Conservation (phyloP, 2,113 vertebrate species). For the Percina caprodes region DNA sequence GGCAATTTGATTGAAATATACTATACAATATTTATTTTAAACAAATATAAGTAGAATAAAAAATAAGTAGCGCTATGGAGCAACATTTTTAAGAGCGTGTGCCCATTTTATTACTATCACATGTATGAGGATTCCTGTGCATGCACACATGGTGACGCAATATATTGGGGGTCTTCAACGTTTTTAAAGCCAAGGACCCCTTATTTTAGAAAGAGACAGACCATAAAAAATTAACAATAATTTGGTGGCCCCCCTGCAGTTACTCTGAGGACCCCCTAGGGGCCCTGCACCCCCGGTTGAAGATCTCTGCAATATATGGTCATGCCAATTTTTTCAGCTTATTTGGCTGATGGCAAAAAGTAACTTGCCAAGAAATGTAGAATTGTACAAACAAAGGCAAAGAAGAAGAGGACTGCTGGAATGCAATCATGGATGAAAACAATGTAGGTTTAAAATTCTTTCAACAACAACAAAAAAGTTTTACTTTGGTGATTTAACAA, state of each 20-base stretch:
- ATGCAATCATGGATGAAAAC: background rate
- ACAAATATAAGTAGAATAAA: too few relatives aligned
- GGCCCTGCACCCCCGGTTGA: too few relatives aligned
- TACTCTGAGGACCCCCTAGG: too few relatives aligned
- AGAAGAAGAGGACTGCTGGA: background rate
- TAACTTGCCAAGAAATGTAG: background rate
- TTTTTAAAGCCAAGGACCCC: too few relatives aligned
- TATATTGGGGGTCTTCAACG: too few relatives aligned
- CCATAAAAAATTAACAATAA: too few relatives aligned
- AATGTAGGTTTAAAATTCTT: background rate
- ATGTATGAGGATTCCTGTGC: background rate
- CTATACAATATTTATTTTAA: too few relatives aligned
- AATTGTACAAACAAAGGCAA: too few relatives aligned
- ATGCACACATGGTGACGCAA: background rate
- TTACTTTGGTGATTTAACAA: background rate
- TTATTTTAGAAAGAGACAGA: too few relatives aligned
- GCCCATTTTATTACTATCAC: background rate
- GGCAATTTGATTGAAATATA: background rate
- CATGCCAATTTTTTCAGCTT: background rate
- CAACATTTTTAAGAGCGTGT: too few relatives aligned
- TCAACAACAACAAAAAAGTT: background rate
- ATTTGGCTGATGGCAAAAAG: background rate
- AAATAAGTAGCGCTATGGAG: background rate
- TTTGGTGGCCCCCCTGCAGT: too few relatives aligned
- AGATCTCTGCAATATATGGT: background rate